Evolutionary conservation across 1,140 invertebrate species (phyloP), one percentile per base, ranked within the genome.

Genomic region (Lordiphosa mommai): DNA sequence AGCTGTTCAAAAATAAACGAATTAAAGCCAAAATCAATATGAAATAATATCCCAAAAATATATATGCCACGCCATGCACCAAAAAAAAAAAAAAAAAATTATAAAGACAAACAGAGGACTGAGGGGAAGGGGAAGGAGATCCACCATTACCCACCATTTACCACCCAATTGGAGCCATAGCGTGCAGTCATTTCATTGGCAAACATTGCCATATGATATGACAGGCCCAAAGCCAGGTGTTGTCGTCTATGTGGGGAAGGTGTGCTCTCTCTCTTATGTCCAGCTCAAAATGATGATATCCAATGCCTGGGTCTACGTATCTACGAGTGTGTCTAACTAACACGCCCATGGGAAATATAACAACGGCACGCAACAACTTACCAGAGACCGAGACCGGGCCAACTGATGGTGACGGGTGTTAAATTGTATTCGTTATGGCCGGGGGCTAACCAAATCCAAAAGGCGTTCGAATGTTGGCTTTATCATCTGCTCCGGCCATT

Each of bases 141-240:
- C 20, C 14, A 14, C 33, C 49, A 33, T n/a, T n/a, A n/a, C 27
- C 37, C n/a, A n/a, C n/a, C n/a, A n/a, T n/a, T n/a, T n/a, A 12
- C 29, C 12, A 48, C 43, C 63, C 61, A 17, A 34, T 55, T 17
- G 37, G 38, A 50, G 40, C 48, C 50, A 36, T 79, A 70, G 67
- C 72, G 72, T 77, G 72, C 72, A 51, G 37, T 52, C 56, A 61
- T 58, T 64, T 49, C 55, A 79, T 80, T 80, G 74, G 77, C 71
- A 80, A 80, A 80, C 74, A 82, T 38, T 53, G 74, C 76, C 76
- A 82, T 61, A 73, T 71, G 74, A 80, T 80, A 80, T 82, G 76
- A 70, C 61, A 61, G 55, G 23, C 55, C 63, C 50, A 64, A 36
- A 41, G 20, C 38, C 40, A 43, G 40, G 40, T 43, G 40, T 43